Base-by-base conservation (phyloP, 2,888 invertebrate genomes). In the Napeogenes inachia region DNA sequence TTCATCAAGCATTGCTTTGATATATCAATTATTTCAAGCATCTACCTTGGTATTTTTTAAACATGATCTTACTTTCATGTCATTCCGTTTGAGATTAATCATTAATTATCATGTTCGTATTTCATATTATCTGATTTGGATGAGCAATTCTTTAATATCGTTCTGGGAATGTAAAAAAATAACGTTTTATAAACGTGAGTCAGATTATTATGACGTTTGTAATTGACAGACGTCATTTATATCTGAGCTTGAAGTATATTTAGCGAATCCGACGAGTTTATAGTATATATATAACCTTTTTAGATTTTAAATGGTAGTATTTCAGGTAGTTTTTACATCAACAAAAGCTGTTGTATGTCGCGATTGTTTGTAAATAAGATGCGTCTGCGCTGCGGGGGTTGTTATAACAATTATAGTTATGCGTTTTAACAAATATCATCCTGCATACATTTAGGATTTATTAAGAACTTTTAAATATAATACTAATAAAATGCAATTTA, bases 51-150 rank as follows among this genome's bases (percentile, higher is more conserved):
- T 84, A 89, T 89, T 86, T 82, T 84, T 78, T 79, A 84, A 76
- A 77, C 85, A 85, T 79, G 85, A 86, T 85, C 86, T 89, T 85
- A 85, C 85, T 87, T 87, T 87, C 89, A 87, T 88, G 89, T 88
- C 89, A 82, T 80, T 79, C 78, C 66, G 73, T 80, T 85, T 80
- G 84, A 79, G 82, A 87, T 82, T 81, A 82, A 85, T 85, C 88
- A 89, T 89, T 87, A 87, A 88, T 89, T 87, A 86, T 78, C 69
- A 70, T 80, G 81, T 80, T 75, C 75, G 76, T 79, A 83, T 83
- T 81, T 21, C 21, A 21, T 81, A 83, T 82, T 88, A 87, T 88
- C 87, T 84, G 88, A 88, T 88, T 79, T 75, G 79, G 78, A 75
- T 80, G 78, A 77, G 81, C 81, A 76, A 82, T 85, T 77, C 70